Base-by-base conservation (phyloP, 2,113 vertebrate genomes). In the Rutilus rutilus region DNA sequence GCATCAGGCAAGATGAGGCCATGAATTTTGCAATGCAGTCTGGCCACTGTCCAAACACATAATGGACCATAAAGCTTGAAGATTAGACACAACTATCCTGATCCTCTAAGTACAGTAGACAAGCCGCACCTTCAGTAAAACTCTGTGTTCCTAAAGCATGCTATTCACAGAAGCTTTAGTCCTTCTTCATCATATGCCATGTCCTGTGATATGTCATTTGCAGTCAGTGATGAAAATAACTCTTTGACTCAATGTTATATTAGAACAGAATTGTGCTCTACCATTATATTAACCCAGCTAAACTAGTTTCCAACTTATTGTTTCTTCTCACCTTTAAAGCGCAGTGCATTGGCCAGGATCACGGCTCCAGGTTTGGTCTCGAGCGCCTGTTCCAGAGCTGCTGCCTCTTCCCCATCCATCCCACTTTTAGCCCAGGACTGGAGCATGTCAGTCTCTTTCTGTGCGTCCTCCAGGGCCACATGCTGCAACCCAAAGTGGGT, bases 321-420 rank as follows among this genome's bases (percentile, higher is more conserved):
- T 62, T 65, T 77, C 50, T 57, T 27, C 91, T 88, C 52, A 94
- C 93, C 93, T 94, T 92, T 94, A 82, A 93, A 93, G 71, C n/a
- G 71, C 50, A 93, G 47, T 12, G 91, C 90, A 80, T 86, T 91
- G 33, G 91, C 85, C 71, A 94, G 75, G 42, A 94, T 87, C 85
- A 93, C 62, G 1, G 90, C 91, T 78, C 92, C 93, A 14, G 89
- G 52, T 71, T 89, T 89, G 9, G 83, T 52, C 45, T 90, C 77
- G 73, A 93, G 85, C n/a, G 87, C 84, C 75, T 69, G 76, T 10
- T 27, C 83, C 30, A 92, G 3, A 33, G 85, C 88, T 36, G 85
- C 85, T 5, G 74, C 88, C 5, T 92, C 90, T 33, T 62, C 81
- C 2, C 87, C 91, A n/a, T 89, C 88, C 2, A 90, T 90, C 12